A percentile compares a stretch with the other conserved stretches of the same genome.
These are phyloP conservation scores for Parelbella ahira DNA, from an alignment of 2,888 invertebrate species.

Conservation along the genomic window DNA sequence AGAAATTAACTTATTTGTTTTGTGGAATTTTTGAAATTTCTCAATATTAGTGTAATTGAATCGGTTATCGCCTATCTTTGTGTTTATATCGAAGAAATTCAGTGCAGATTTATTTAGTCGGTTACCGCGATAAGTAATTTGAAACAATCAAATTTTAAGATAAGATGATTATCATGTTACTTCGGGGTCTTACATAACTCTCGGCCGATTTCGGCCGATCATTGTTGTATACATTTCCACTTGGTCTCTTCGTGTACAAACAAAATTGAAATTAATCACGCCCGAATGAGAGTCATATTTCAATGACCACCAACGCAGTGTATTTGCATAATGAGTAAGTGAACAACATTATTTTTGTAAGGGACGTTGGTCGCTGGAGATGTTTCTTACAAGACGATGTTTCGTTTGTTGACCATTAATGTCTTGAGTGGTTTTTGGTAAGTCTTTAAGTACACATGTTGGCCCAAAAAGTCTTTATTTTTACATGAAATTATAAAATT, in stretches of 20 bases:
- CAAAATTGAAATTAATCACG: constrained; percentile 21
- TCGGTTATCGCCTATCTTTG: constrained; percentile 1
- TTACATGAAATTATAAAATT: neutral
- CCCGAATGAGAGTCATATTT: constrained; percentile 27
- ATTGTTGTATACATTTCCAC: constrained; percentile 8
- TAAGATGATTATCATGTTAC: constrained; percentile 19
- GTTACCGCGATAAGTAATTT: constrained; percentile 7
- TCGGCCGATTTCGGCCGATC: constrained; percentile 3
- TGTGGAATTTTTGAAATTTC: too few species aligned
- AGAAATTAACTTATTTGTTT: too few species aligned
- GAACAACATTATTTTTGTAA: constrained; percentile 28
- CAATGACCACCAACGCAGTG: constrained; percentile 28
- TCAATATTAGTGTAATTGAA: neutral
- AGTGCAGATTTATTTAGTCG: neutral
- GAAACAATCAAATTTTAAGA: constrained; percentile 15
- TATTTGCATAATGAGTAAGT: constrained; percentile 29
- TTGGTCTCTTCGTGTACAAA: constrained; percentile 8
- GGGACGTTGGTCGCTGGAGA: constrained; percentile 21
- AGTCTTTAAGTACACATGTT: neutral
- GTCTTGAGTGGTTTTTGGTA: too few species aligned
- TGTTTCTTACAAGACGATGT: constrained; percentile 11
- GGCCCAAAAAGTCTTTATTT: constrained; percentile 11
- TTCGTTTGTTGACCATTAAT: too few species aligned
- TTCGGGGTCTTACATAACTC: constrained; percentile 6
- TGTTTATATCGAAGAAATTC: constrained; percentile 1